Evolutionary conservation across 1,140 invertebrate species (phyloP), one percentile per base, ranked within the genome.

Genomic region (Telenomus remus): DNA sequence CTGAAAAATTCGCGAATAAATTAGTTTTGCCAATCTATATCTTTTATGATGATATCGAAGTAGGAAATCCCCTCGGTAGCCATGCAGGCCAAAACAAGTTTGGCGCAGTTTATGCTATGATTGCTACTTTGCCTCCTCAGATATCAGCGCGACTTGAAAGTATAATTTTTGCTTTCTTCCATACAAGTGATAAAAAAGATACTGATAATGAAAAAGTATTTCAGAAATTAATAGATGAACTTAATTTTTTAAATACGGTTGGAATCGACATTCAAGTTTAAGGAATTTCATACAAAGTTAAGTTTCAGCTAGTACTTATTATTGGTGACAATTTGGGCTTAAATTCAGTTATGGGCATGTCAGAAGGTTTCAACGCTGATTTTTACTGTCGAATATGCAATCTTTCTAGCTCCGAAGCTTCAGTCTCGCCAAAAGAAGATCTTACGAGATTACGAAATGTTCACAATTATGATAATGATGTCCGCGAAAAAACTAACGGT

Each of bases 11-110:
- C 48, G 3, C n/a, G 3, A 59, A 78, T 60, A 61, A 80, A 69
- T 73, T 69, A 15, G 43, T 82, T 13, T 27, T 86, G 3, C 81
- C 83, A 43, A 53, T 83, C 15, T 80, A 66, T 59, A 64, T 77
- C 19, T 83, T 78, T 57, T 81, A 66, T 54, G 78, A 78, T 35
- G 70, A 75, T 39, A 49, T 68, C 11, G 70, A 74, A 51, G 37
- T 50, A 4, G 69, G 69, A 33, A 85, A 86, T 72, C 76, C 80
- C 15, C 55, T 86, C 12, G 81, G 80, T 4, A 73, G 73, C 39
- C 79, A 81, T 66, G 59, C 72, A 14, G 76, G 77, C 1, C 34
- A 74, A 10, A 59, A 79, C 15, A 80, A 81, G 64, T 72, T 82
- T n/a, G 80, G 83, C n/a, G 80, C 74, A 9, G 60, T 80, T 14